A percentile compares a stretch with the other conserved stretches of the same genome.
Conservation (phyloP, 2,888 invertebrate species). For the Homarus gammarus region DNA sequence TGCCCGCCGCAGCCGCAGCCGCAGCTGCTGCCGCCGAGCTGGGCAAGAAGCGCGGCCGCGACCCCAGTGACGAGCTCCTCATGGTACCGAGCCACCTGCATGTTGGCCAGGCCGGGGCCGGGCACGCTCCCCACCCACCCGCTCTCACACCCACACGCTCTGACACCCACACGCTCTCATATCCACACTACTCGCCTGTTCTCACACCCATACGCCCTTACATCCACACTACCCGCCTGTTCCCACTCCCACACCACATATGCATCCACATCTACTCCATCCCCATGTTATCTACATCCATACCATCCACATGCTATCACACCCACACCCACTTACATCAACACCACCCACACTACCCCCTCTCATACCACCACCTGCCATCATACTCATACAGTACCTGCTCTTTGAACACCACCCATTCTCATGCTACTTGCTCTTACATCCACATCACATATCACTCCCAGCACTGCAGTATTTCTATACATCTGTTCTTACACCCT, state of each 20-base stretch:
- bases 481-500: no score
- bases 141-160: conserved; percentile 8
- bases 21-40: conserved; percentile 84
- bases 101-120: conserved; percentile 79
- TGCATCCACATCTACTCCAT: not conserved
- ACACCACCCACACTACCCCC: no score
- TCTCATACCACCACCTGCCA: no score
- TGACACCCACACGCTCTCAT: not conserved
- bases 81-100: conserved; percentile 89
- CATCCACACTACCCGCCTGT: not conserved
- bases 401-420: no score
- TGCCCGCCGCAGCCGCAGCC: conserved; percentile 79
- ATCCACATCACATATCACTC: no score
- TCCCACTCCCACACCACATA: not conserved
- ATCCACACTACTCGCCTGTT: not conserved
- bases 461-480: no score
- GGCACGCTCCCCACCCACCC: conserved; percentile 23
- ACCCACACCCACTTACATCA: no score
- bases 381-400: no score
- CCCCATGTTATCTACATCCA: no score
- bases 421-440: no score
- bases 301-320: no score
- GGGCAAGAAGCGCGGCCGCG: conserved; percentile 97
- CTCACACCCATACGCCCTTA: not conserved
- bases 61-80: conserved; percentile 92